Conservation (phyloP, 2,888 invertebrate genomes). For the Volucella inanis region DNA sequence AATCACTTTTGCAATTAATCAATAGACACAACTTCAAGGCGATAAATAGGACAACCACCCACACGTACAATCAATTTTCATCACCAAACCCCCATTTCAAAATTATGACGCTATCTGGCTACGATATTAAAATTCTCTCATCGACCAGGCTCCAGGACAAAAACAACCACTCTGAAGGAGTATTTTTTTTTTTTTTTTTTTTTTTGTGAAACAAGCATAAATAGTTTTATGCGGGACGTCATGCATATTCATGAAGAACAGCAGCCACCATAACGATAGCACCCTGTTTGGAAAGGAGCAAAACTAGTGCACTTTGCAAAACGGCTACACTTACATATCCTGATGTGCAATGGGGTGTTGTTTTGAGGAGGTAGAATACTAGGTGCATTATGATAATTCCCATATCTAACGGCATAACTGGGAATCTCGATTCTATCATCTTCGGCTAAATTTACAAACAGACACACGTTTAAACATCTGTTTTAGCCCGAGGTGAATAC, state of each 20-base stretch:
- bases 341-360: background rate
- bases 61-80: slow-evolving; percentile 14
- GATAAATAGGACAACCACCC: slow-evolving; percentile 33
- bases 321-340: background rate
- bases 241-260: slow-evolving; percentile 71
- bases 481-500: slow-evolving; percentile 35
- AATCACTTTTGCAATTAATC: slow-evolving; percentile 72
- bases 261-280: background rate
- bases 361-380: background rate
- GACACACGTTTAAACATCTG: slow-evolving; percentile 60
- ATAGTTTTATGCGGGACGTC: slow-evolving; percentile 48
- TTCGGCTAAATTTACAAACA: slow-evolving; percentile 6
- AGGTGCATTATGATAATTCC: slow-evolving; percentile 69
- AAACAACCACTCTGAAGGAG: slow-evolving; percentile 26
- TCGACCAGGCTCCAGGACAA: slow-evolving; percentile 20
- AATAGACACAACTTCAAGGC: slow-evolving; percentile 61
- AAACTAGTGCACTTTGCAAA: slow-evolving; percentile 53
- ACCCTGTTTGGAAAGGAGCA: slow-evolving; percentile 1
- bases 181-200: slow-evolving; percentile 24
- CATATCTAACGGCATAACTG: slow-evolving; percentile 67
- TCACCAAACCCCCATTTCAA: slow-evolving; percentile 9
- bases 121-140: slow-evolving; percentile 60
- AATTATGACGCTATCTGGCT: slow-evolving; percentile 49
- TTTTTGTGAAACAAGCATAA: slow-evolving; percentile 34
- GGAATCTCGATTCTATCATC: slow-evolving; percentile 57